Base-by-base conservation (phyloP, 92 coral and sea anemone genomes). In the Umimayanthus chanpuru region DNA sequence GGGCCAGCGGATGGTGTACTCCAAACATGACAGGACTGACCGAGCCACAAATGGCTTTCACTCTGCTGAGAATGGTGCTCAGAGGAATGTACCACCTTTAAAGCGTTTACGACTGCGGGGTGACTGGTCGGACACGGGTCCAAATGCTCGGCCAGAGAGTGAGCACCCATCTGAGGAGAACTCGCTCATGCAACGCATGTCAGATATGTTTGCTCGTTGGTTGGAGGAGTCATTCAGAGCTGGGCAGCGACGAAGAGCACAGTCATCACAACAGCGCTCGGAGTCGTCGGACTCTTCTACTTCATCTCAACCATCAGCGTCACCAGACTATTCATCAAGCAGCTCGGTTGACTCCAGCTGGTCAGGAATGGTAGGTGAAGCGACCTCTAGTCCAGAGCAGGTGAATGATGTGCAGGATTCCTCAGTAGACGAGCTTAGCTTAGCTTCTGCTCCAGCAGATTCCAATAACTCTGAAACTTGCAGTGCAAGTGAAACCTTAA, bases 61-160 rank as follows among this genome's bases (percentile, higher is more conserved):
- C 18, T 83, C 79, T 47, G 82, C 93, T 16, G 72, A 88, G 20
- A 88, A 89, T 85, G 90, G 90, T 23, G 43, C 77, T 20, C 93
- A 87, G 65, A 85, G 96, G 80, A 91, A 90, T 64, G 98, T 92
- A 61, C 94, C 94, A 28, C 98, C 99, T 0, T 81, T 97, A 86
- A 95, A 95, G 73, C 93, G 99, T 18, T 87, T 97, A 39, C 95
- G 99, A 56, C 93, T 97, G 86, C 93, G 99, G 50, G 99, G 99
- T 9, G 99, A 97, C 92, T 97, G 98, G 98, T 94, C 98, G 50
- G 99, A 97, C 91, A 97, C 99, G 21, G 99, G 99, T 32, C 99
- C 99, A 9, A 95, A 97, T 83, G 98, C 99, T 41, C 92, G 98
- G 87, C 99, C 99, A 71, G 99, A 97, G 80, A 94, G 98, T 39